Evolutionary conservation across 2,888 invertebrate species (phyloP), one percentile per base, ranked within the genome.

Genomic region (Torymus texanus): DNA sequence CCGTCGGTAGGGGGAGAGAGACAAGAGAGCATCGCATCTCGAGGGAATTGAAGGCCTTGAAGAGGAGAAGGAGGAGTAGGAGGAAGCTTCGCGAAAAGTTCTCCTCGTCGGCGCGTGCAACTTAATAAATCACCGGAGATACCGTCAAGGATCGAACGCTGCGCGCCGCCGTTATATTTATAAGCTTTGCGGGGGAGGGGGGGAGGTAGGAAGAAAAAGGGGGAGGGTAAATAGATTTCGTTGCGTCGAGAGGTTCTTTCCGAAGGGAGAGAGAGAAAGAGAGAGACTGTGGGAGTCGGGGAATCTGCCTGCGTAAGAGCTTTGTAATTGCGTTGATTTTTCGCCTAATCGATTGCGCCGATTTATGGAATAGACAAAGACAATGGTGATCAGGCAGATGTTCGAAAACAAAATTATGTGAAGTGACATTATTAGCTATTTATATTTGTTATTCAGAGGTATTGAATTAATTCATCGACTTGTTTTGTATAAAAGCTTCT

Each of bases 71-170:
- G 24, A 21, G 18, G 18, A 11, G 8, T 8, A 14, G 41, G 0
- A 21, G 59, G 59, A 5, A 5, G 21, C 10, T 41, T 65, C n/a
- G 65, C 21, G 14, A 51, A 62, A 70, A 75, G 61, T 66, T 61
- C 41, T 29, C 29, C 0, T 41, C 41, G 41, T 41, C 24, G n/a
- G 55, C 58, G 65, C 66, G 72, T 67, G 74, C 65, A 78, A 82
- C 80, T 81, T 82, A 80, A 84, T 83, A 84, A 84, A 83, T 84
- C 81, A 81, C 82, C 80, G 79, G 68, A 82, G 82, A 84, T 81
- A 82, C 78, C 72, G n/a, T 13, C 61, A 21, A 56, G 63, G 29
- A 75, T 71, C 56, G 75, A 61, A 66, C 41, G 71, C 13, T 18
- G 65, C 59, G 14, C 12, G 2, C 21, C 18, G 18, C 14, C n/a